These are phyloP conservation scores for Mechanitis messenoides DNA, from an alignment of 2,888 invertebrate species.

Conservation along the genomic window DNA sequence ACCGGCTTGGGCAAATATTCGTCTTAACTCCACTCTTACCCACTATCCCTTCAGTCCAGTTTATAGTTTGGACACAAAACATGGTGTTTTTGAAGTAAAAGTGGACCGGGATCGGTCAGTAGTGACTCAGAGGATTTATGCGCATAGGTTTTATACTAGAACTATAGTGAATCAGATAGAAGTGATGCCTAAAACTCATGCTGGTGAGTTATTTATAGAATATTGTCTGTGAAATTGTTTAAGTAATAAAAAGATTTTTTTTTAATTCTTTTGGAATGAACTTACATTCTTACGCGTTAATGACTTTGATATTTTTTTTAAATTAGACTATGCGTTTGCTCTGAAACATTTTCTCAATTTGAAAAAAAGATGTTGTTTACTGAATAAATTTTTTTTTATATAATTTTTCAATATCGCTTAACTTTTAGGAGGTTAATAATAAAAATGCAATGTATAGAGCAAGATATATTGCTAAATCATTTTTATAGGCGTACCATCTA, in stretches of 20 bases:
- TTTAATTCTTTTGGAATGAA: too few species aligned
- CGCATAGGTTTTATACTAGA: conserved; percentile 68
- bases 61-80: conserved; percentile 66
- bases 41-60: conserved; percentile 54
- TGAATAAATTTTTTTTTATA: too few species aligned
- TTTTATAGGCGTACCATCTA: conserved; percentile 9
- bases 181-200: conserved; percentile 62
- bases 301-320: too few species aligned
- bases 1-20: conserved; percentile 77
- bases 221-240: background rate
- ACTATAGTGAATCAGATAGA: conserved; percentile 70
- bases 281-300: too few species aligned
- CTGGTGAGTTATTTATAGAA: conserved; percentile 39
- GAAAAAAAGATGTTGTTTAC: too few species aligned
- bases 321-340: too few species aligned
- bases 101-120: conserved; percentile 67
- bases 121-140: conserved; percentile 68
- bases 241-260: too few species aligned
- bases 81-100: conserved; percentile 65
- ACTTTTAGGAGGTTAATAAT: background rate
- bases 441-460: conserved; percentile 3
- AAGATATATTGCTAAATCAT: conserved; percentile 14
- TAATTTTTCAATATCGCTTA: too few species aligned
- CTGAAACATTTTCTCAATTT: too few species aligned
- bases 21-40: conserved; percentile 65